These are phyloP conservation scores for Copidosoma aretas DNA, from an alignment of 2,888 invertebrate species.

Conservation along the genomic window DNA sequence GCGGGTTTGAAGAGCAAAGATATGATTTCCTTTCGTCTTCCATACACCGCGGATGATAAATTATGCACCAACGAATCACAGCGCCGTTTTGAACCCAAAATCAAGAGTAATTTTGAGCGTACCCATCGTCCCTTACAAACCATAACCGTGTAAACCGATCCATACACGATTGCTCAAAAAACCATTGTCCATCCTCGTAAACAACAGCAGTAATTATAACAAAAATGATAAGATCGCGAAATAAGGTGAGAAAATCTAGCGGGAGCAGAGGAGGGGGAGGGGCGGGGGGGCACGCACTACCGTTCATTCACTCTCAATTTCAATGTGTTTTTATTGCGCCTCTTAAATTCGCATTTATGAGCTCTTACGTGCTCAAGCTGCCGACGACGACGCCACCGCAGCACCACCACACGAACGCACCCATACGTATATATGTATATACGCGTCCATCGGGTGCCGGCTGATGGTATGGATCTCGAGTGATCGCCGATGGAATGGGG, in stretches of 20 bases:
- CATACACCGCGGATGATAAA: no score
- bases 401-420: not conserved
- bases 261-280: not conserved
- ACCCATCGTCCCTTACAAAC: no score
- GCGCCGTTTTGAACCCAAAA: no score
- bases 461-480: not conserved
- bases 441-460: not conserved
- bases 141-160: no score
- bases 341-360: constrained; percentile 64
- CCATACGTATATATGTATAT: not conserved
- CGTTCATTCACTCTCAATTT: constrained; percentile 62
- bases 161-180: no score
- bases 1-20: no score
- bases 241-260: constrained; percentile 40
- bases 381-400: constrained; percentile 2
- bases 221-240: constrained; percentile 12
- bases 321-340: constrained; percentile 64
- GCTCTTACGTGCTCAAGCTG: constrained; percentile 60
- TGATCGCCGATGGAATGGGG: no score
- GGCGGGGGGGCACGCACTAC: constrained; percentile 46
- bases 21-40: no score
- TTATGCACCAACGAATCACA: no score
- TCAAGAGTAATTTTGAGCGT: no score
- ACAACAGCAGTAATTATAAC: no score
- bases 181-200: no score